Base-by-base conservation (phyloP, 2,888 invertebrate genomes). In the Diadegma fenestrale region DNA sequence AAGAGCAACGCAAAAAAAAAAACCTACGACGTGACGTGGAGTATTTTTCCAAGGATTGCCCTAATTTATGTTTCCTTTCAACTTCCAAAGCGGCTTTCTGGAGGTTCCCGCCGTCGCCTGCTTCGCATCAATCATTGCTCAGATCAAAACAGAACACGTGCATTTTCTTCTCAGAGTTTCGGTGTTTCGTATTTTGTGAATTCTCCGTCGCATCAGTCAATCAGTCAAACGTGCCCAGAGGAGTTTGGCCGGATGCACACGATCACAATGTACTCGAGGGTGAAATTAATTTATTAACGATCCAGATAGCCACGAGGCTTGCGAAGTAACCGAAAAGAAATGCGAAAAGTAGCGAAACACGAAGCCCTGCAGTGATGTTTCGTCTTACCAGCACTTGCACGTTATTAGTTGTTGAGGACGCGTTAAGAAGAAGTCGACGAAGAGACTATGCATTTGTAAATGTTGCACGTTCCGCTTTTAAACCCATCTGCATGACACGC, bases 401-500 rank as follows among this genome's bases (percentile, higher is more conserved):
- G 51, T 54, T 66, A 37, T n/a, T 48, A 48, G 79, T n/a, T 30
- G 51, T 73, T 76, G 73, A 17, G 64, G 41, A 72, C 51, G 66
- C 37, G 22, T 10, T 37, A 41, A 37, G 76, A 26, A 51, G n/a
- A 68, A 22, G 12, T 68, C 19, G 68, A 68, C 22, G 76, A 69
- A 45, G 83, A 80, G 68, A 69, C 84, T 83, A 80, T 89, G 90
- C 92, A 93, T 93, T 93, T 92, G 92, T 92, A 93, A 92, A 90
- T 91, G 89, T 91, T 89, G 93, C 93, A 93, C 93, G 93, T 93
- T 92, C 91, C 86, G 91, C 92, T 93, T 93, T 93, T 93, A 93
- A 93, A 93, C 92, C 92, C 93, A 93, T 93, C 93, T 93, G 92
- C 93, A 91, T 92, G 93, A 92, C 93, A 93, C 93, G 92, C 91